phyloP scores from a whole-genome alignment of 1,140 invertebrate species.

The Aphelenchoides fujianensis region DNA sequence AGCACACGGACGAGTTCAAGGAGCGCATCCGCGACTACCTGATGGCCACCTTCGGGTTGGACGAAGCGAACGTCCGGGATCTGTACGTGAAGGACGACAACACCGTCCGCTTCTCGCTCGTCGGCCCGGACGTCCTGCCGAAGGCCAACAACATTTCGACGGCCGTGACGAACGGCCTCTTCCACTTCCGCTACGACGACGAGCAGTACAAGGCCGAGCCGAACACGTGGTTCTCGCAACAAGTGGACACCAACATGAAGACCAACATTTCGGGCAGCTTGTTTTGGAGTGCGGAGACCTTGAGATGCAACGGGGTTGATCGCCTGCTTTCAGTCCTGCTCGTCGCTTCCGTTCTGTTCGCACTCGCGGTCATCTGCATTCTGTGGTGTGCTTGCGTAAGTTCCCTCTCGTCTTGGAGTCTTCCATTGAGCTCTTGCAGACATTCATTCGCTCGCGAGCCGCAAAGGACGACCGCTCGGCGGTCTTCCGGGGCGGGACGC shows the following conservation, averaged over 20 bases:
- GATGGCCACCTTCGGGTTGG: slow-evolving; percentile 31
- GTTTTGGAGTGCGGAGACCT: slow-evolving; percentile 40
- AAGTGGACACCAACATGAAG: slow-evolving; percentile 26
- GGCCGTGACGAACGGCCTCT: too few relatives aligned
- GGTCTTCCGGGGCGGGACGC: neutral
- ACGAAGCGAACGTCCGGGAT: slow-evolving; percentile 36
- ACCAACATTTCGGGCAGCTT: slow-evolving; percentile 6
- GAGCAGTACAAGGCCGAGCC: slow-evolving; percentile 42
- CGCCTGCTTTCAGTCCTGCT: slow-evolving; percentile 38
- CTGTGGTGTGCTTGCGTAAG: slow-evolving; percentile 45
- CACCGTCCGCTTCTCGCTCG: slow-evolving; percentile 43
- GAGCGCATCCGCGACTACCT: slow-evolving; percentile 28
- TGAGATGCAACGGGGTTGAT: neutral
- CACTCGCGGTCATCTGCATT: slow-evolving; percentile 26
- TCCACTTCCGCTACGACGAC: slow-evolving; percentile 32
- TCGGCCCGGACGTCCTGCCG: slow-evolving; percentile 39
- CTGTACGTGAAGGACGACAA: slow-evolving; percentile 51
- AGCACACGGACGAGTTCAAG: slow-evolving; percentile 24
- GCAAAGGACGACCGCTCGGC: slow-evolving; percentile 15
- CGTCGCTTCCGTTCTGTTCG: slow-evolving; percentile 34
- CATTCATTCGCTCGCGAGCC: slow-evolving; percentile 9
- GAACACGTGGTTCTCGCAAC: slow-evolving; percentile 39
- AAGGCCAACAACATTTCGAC: slow-evolving; percentile 49
- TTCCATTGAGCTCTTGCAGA: slow-evolving; percentile 4
- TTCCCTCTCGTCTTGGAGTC: too few relatives aligned